These are phyloP conservation scores for Dendrocopos noguchii DNA, from an alignment of 2,113 vertebrate genomes.

Conservation along the genomic window DNA sequence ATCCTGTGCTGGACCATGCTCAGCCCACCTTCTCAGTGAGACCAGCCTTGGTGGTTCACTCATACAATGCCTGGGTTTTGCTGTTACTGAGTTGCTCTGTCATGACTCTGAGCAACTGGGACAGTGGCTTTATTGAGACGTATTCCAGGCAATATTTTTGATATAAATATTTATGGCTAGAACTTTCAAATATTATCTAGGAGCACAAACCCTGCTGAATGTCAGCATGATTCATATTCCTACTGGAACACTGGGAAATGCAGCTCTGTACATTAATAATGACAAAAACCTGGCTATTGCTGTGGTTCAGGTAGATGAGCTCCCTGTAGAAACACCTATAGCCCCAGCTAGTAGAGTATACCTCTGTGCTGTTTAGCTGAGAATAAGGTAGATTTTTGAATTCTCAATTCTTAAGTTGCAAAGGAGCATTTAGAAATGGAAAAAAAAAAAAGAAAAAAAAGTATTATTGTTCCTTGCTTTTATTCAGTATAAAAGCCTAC, in stretches of 20 bases:
- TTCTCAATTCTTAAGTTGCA: conserved; percentile 22
- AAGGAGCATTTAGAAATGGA: not conserved
- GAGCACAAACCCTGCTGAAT: conserved; percentile 22
- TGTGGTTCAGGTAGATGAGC: not conserved
- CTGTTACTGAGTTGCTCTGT: not conserved
- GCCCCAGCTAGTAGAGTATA: not conserved
- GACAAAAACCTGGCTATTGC: not conserved
- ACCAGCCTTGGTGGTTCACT: not conserved
- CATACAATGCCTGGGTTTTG: not conserved
- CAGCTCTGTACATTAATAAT: not conserved
- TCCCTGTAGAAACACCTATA: not conserved
- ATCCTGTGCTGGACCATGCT: not conserved
- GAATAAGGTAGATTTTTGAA: conserved; percentile 14
- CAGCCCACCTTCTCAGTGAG: not conserved
- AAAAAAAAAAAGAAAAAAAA: not conserved
- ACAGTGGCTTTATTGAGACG: conserved; percentile 25
- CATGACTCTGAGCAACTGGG: not conserved
- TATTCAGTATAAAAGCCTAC: not conserved
- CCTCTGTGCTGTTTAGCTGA: not conserved
- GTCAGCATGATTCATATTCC: conserved; percentile 51
- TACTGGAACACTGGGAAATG: not conserved
- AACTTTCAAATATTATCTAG: conserved; percentile 39
- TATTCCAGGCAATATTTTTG: conserved; percentile 52
- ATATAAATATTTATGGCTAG: conserved; percentile 51
- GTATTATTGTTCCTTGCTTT: not conserved